Evolutionary conservation across 2,113 vertebrate genomes (phyloP).

Genomic region (Antechinus flavipes): DNA sequence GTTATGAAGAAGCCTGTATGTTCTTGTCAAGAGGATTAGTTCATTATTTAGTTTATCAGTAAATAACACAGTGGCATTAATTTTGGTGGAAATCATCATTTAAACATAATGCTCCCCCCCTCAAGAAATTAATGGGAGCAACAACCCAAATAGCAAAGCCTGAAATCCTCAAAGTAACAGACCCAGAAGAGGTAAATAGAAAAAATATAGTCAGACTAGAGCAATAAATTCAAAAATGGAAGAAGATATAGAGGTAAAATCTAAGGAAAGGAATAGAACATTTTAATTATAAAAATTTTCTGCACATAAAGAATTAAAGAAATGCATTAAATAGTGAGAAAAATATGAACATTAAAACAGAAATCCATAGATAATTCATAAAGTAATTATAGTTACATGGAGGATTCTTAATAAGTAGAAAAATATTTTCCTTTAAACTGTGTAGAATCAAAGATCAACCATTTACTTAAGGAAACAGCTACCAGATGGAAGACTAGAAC

Average conservation of each 20-base stretch:
- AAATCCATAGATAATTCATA: not conserved
- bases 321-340: not conserved
- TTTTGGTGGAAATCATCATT: not conserved
- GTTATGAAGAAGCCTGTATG: not conserved
- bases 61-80: not conserved
- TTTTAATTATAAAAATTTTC: not conserved
- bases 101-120: not conserved
- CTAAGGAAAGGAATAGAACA: not conserved
- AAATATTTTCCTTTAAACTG: not conserved
- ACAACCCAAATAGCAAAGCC: not conserved
- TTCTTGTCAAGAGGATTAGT: not conserved
- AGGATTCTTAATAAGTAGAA: not conserved
- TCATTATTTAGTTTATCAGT: not conserved
- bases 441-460: not conserved
- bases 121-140: not conserved
- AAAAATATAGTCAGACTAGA: not conserved
- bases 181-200: not conserved
- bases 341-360: not conserved
- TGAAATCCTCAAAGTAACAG: not conserved
- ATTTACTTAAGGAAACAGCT: not conserved
- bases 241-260: not conserved
- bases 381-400: not conserved
- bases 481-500: not conserved
- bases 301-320: not conserved
- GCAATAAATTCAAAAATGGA: not conserved